phyloP scores from a whole-genome alignment of 92 coral and sea anemone genomes.

The Bergia puertoricense region DNA sequence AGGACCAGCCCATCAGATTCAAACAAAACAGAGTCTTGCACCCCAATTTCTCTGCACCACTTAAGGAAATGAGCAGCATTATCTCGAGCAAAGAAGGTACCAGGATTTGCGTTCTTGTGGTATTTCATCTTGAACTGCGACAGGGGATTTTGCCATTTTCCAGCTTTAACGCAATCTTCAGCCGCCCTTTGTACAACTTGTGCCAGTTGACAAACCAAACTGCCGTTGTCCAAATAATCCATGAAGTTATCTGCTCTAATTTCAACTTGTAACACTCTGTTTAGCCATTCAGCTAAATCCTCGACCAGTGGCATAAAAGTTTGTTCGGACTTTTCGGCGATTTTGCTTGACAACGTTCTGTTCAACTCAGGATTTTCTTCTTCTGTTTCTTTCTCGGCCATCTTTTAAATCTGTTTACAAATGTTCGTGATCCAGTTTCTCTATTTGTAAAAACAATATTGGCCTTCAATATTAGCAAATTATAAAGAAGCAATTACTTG shows the following conservation, averaged over 20 bases:
- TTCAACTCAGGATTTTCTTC: conserved; percentile 45
- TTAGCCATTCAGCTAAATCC: conserved; percentile 92
- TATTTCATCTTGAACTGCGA: conserved; percentile 72
- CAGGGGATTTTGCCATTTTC: conserved; percentile 56
- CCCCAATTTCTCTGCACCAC: conserved; percentile 94
- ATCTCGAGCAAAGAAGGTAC: conserved; percentile 96
- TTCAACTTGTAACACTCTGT: conserved; percentile 78
- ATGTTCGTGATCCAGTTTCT: conserved; percentile 31
- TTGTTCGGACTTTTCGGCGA: conserved; percentile 83
- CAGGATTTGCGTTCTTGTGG: conserved; percentile 92
- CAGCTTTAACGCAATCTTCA: conserved; percentile 61
- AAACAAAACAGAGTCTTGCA: conserved; percentile 90
- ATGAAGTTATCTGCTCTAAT: conserved; percentile 84
- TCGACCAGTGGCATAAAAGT: conserved; percentile 85
- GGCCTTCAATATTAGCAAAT: conserved; percentile 10
- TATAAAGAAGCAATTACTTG: not conserved
- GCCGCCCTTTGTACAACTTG: conserved; percentile 86
- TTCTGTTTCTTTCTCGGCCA: conserved; percentile 16
- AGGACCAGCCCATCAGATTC: conserved; percentile 96
- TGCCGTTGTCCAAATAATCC: conserved; percentile 87
- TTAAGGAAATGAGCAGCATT: conserved; percentile 88
- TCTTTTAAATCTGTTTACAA: conserved; percentile 18
- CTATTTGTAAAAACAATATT: not conserved
- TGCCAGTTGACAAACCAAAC: conserved; percentile 92
- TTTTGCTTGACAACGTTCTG: conserved; percentile 53